phyloP scores from a whole-genome alignment of 23 tunicate species.

The Ascidia mentula region DNA sequence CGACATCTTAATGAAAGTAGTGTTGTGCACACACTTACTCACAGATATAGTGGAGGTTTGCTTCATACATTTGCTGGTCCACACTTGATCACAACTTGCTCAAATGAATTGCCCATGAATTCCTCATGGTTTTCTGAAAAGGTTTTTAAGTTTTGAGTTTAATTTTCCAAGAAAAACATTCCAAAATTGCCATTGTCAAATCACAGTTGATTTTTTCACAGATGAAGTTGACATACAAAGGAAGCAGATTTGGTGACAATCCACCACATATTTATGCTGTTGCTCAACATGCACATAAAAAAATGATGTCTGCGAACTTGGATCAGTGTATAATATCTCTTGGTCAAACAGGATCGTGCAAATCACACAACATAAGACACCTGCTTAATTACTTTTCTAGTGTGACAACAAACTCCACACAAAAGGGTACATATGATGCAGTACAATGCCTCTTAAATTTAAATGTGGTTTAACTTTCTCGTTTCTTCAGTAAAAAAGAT shows the following conservation, averaged over 20 bases:
- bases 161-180: too few species aligned
- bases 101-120: neutral
- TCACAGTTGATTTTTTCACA: neutral
- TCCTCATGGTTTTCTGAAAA: conserved; percentile 28
- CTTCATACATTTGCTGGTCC: conserved; percentile 73
- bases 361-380: conserved; percentile 30
- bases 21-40: conserved; percentile 61
- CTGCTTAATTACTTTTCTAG: conserved; percentile 56
- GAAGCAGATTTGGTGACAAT: conserved; percentile 74
- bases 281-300: conserved; percentile 85
- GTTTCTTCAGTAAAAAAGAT: conserved; percentile 38
- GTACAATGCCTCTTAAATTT: neutral
- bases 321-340: conserved; percentile 67
- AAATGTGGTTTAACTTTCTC: neutral
- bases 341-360: conserved; percentile 69
- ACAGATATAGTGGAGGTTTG: conserved; percentile 51
- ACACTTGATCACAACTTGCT: conserved; percentile 54
- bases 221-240: conserved; percentile 66
- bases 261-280: conserved; percentile 85
- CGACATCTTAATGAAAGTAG: conserved; percentile 80
- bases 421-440: neutral
- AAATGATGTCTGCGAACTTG: conserved; percentile 51
- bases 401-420: conserved; percentile 1
- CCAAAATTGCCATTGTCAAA: too few species aligned
- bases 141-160: too few species aligned